These are phyloP conservation scores for Callopanchax toddi DNA, from an alignment of 2,113 vertebrate species.

Conservation along the genomic window DNA sequence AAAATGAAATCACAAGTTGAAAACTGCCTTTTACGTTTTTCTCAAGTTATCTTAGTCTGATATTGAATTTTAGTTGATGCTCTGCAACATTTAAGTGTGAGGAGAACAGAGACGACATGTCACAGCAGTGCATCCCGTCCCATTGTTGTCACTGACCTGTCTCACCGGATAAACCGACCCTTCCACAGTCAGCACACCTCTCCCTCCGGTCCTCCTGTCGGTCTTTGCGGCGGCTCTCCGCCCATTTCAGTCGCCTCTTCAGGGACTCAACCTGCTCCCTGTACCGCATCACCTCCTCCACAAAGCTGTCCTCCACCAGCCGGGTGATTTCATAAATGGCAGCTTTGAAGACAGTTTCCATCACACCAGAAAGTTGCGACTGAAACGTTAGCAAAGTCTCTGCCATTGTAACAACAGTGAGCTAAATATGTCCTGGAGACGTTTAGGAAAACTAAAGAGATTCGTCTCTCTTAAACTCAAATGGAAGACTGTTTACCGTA, in stretches of 20 bases:
- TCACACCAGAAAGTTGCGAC: constrained; percentile 81
- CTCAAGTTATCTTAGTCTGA: too few species aligned
- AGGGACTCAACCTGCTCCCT: constrained; percentile 78
- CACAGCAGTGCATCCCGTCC: too few species aligned
- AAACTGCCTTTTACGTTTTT: too few species aligned
- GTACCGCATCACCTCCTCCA: constrained; percentile 77
- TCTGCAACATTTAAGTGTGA: too few species aligned
- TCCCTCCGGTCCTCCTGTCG: constrained; percentile 47
- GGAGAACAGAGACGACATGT: too few species aligned
- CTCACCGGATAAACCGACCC: constrained; percentile 9
- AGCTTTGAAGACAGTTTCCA: constrained; percentile 83
- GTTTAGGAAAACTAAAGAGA: background rate
- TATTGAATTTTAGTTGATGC: too few species aligned
- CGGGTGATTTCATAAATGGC: constrained; percentile 83
- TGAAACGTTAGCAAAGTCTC: constrained; percentile 77
- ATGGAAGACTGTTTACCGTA: too few species aligned
- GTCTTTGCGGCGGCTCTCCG: constrained; percentile 65
- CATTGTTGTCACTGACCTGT: constrained; percentile 45
- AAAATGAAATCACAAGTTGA: too few species aligned
- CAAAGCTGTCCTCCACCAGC: constrained; percentile 79
- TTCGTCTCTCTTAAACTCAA: too few species aligned
- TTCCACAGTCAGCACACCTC: constrained; percentile 67
- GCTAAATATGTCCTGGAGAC: background rate
- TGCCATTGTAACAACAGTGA: constrained; percentile 57
- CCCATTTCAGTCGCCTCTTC: constrained; percentile 73